Evolutionary conservation across 1,140 invertebrate species (phyloP).

Genomic region (Laodelphax striatellus): DNA sequence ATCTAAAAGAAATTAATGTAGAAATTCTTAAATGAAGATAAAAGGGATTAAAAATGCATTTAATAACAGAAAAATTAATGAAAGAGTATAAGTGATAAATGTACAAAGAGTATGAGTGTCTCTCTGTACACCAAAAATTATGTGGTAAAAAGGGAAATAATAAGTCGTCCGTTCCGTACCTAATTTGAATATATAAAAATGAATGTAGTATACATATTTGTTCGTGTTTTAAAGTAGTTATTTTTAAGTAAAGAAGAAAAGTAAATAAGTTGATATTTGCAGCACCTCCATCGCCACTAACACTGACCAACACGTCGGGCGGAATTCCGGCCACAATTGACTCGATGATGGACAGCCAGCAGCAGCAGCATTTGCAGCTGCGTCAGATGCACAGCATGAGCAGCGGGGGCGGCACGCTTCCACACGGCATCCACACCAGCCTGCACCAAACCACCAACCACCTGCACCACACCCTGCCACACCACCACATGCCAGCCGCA

Average conservation of each 20-base stretch:
- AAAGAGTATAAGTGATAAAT: too few relatives aligned
- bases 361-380: not conserved
- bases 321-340: not conserved
- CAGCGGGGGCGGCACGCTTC: constrained; percentile 9
- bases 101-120: too few relatives aligned
- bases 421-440: constrained; percentile 32
- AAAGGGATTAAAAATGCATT: too few relatives aligned
- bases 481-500: constrained; percentile 3
- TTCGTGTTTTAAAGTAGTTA: too few relatives aligned
- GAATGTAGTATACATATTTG: too few relatives aligned
- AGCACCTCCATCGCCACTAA: constrained; percentile 67
- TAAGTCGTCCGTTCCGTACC: too few relatives aligned
- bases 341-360: not conserved
- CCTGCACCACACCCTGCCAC: constrained; percentile 2
- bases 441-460: constrained; percentile 2
- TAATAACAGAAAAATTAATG: too few relatives aligned
- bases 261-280: constrained; percentile 7
- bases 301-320: constrained; percentile 14
- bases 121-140: too few relatives aligned
- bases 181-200: too few relatives aligned
- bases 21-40: too few relatives aligned
- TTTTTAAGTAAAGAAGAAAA: not conserved
- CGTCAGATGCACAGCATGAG: constrained; percentile 18
- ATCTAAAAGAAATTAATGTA: too few relatives aligned
- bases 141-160: too few relatives aligned